phyloP scores from a whole-genome alignment of 1,140 invertebrate genomes.

The Drosophila arawakana region DNA sequence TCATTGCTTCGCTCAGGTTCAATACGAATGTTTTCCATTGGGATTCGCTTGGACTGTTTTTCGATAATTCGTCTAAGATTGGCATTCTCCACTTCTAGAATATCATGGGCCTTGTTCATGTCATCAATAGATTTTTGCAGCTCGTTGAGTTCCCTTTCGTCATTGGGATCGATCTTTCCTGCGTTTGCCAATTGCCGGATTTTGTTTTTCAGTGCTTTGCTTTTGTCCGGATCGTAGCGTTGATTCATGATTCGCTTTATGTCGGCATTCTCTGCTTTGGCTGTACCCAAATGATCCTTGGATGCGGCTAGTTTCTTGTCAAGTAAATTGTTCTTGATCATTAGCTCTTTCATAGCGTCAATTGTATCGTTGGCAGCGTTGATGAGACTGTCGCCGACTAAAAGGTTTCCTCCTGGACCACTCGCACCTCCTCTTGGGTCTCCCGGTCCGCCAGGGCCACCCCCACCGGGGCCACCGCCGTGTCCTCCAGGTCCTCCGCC shows the following conservation, averaged over 20 bases:
- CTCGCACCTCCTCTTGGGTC: background rate
- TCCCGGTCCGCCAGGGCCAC: conserved; percentile 7
- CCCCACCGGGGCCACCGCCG: conserved; percentile 9
- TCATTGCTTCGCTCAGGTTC: conserved; percentile 70
- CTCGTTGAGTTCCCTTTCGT: conserved; percentile 56
- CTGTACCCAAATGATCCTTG: conserved; percentile 45
- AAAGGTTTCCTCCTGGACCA: conserved; percentile 15
- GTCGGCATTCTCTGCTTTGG: conserved; percentile 51
- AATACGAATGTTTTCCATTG: conserved; percentile 52
- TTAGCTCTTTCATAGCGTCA: conserved; percentile 47
- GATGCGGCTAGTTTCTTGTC: conserved; percentile 47
- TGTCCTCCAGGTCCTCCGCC: background rate
- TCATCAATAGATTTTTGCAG: conserved; percentile 66
- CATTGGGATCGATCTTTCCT: conserved; percentile 62
- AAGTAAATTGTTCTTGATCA: conserved; percentile 62
- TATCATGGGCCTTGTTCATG: conserved; percentile 70
- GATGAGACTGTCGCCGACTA: conserved; percentile 67
- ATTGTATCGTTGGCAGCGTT: conserved; percentile 62
- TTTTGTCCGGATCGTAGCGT: conserved; percentile 63
- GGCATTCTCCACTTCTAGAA: conserved; percentile 68
- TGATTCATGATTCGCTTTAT: conserved; percentile 70
- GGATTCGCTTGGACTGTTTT: conserved; percentile 58
- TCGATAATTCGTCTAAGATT: conserved; percentile 70
- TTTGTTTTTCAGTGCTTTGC: conserved; percentile 56
- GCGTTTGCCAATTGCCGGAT: conserved; percentile 56